These are phyloP conservation scores for Prinia subflava DNA, from an alignment of 2,113 vertebrate species.

Conservation along the genomic window DNA sequence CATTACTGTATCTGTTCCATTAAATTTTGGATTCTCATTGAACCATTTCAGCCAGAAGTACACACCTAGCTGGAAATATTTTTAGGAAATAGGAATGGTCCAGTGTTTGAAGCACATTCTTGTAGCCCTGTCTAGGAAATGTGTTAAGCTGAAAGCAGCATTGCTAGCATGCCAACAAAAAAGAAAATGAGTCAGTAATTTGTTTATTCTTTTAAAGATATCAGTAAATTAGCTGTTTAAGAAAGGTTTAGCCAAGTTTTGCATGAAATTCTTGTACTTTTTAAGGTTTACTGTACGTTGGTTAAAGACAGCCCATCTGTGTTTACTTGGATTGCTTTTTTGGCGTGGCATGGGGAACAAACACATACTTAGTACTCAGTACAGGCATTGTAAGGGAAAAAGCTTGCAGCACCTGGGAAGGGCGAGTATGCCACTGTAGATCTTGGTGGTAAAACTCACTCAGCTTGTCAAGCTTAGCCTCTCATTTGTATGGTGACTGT, in stretches of 20 bases:
- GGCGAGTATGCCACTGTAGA: not conserved
- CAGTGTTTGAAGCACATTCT: not conserved
- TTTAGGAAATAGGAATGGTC: not conserved
- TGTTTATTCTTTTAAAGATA: not conserved
- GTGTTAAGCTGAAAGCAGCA: not conserved
- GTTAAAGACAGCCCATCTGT: not conserved
- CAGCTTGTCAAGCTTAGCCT: not conserved
- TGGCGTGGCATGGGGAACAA: rapidly evolving
- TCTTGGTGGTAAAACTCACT: not conserved
- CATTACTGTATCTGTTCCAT: not conserved
- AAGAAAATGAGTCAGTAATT: not conserved
- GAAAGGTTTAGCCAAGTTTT: not conserved
- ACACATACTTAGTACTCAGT: rapidly evolving
- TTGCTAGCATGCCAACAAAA: not conserved
- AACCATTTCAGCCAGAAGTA: not conserved
- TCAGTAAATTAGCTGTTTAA: not conserved
- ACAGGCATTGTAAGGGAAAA: not conserved
- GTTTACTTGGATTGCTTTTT: not conserved
- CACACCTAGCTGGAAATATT: not conserved
- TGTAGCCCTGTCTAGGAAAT: not conserved
- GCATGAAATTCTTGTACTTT: not conserved
- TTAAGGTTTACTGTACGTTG: not conserved
- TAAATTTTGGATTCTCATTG: not conserved
- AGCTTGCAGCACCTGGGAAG: not conserved
- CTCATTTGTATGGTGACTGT: not conserved